Evolutionary conservation across 2,113 vertebrate species (phyloP).

Genomic region (Phrynosoma platyrhinos): DNA sequence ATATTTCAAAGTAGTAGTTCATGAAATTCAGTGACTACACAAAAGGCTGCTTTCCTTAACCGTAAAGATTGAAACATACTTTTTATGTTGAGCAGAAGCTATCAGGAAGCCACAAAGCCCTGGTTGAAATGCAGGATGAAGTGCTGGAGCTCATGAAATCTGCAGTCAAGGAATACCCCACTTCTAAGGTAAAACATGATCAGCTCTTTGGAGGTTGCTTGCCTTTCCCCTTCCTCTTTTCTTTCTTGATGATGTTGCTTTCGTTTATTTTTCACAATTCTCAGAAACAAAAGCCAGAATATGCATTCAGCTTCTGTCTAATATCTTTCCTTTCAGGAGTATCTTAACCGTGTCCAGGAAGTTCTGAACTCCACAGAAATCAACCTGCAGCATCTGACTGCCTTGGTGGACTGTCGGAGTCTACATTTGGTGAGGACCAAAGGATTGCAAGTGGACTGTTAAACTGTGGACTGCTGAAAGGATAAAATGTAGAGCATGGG

Average conservation of each 20-base stretch:
- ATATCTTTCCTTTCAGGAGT: constrained; percentile 77
- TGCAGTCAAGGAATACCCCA: constrained; percentile 83
- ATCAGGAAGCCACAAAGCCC: constrained; percentile 94
- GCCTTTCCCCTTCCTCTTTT: too few species aligned
- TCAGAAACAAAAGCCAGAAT: not conserved
- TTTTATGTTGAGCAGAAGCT: constrained; percentile 86
- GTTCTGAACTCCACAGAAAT: constrained; percentile 93
- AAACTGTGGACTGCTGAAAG: not conserved
- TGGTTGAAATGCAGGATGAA: constrained; percentile 97
- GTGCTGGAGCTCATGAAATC: constrained; percentile 88
- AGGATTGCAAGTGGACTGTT: not conserved
- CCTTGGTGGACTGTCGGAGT: constrained; percentile 96
- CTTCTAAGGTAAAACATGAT: constrained; percentile 83
- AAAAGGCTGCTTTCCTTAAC: not conserved
- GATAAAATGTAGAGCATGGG: not conserved
- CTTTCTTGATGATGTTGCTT: not conserved
- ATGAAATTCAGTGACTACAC: not conserved
- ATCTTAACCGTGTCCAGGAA: constrained; percentile 88
- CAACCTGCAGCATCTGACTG: constrained; percentile 95
- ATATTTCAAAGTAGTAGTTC: not conserved
- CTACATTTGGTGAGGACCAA: constrained; percentile 91
- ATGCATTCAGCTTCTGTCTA: not conserved
- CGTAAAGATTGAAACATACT: not conserved
- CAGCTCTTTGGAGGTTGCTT: not conserved
- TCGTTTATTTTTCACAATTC: not conserved